These are phyloP conservation scores for Centropristis striata DNA, from an alignment of 2,113 vertebrate species.

Conservation along the genomic window DNA sequence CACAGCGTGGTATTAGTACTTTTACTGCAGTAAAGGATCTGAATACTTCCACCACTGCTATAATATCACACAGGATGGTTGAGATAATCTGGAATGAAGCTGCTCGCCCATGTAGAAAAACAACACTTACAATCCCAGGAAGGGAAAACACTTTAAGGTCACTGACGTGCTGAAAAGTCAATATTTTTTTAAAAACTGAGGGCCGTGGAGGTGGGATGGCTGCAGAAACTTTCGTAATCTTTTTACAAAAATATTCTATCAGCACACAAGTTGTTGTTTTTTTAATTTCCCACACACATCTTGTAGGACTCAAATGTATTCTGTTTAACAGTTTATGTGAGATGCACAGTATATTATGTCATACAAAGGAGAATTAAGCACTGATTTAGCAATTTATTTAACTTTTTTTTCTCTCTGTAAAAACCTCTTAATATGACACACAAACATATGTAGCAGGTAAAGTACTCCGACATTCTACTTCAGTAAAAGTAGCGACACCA, in stretches of 20 bases:
- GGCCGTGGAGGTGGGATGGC: neutral
- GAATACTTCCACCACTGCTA: too few species aligned
- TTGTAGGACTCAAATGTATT: neutral
- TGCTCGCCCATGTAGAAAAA: slow-evolving; percentile 13
- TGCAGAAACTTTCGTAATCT: neutral
- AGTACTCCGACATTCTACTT: too few species aligned
- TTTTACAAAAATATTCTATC: neutral
- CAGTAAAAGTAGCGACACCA: too few species aligned
- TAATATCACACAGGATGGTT: neutral
- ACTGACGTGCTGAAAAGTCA: neutral
- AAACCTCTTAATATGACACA: too few species aligned
- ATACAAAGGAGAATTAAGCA: neutral
- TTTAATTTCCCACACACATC: neutral
- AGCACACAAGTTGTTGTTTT: neutral
- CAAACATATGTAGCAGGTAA: too few species aligned
- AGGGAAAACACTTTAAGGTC: slow-evolving; percentile 27
- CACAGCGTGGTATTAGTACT: too few species aligned
- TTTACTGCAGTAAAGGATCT: too few species aligned
- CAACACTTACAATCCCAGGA: slow-evolving; percentile 46
- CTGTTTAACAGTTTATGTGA: neutral
- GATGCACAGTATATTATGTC: neutral
- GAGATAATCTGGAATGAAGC: slow-evolving; percentile 10
- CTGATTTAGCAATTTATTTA: neutral
- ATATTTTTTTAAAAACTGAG: slow-evolving; percentile 12
- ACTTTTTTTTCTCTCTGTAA: too few species aligned